These are phyloP conservation scores for Norana najaformis DNA, from an alignment of 2,888 invertebrate genomes.

Conservation along the genomic window DNA sequence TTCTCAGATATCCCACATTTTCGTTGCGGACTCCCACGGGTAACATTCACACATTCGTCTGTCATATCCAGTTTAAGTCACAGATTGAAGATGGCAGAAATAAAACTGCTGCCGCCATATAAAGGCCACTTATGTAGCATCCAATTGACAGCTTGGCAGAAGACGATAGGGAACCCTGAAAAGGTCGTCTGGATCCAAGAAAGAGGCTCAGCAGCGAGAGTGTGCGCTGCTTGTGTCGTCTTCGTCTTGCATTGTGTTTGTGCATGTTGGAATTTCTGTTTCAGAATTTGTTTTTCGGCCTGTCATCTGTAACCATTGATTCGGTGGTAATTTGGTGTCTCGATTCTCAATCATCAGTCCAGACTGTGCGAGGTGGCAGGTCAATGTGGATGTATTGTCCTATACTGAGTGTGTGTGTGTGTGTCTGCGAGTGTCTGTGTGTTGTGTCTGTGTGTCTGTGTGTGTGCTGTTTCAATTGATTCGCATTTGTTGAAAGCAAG, in stretches of 20 bases:
- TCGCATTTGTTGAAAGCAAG: neutral
- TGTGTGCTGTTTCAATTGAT: neutral
- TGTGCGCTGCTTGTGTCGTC: neutral
- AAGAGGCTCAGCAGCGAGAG: neutral
- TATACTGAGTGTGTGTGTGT: neutral
- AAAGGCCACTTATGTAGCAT: neutral
- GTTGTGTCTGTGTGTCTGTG: neutral
- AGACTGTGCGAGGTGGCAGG: neutral
- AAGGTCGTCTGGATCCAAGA: neutral
- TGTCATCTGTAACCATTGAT: neutral
- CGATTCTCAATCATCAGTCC: constrained; percentile 5
- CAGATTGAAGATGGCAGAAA: constrained; percentile 13
- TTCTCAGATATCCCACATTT: neutral
- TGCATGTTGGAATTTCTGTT: neutral
- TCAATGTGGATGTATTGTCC: neutral
- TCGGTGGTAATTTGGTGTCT: neutral
- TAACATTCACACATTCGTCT: neutral
- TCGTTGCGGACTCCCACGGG: neutral
- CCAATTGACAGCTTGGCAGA: neutral
- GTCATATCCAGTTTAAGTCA: neutral
- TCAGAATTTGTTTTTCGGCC: neutral
- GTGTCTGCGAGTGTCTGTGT: neutral
- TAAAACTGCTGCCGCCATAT: neutral
- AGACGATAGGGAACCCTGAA: neutral
- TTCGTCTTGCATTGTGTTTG: neutral